Base-by-base conservation (phyloP, 2,113 vertebrate species). In the Python bivittatus region DNA sequence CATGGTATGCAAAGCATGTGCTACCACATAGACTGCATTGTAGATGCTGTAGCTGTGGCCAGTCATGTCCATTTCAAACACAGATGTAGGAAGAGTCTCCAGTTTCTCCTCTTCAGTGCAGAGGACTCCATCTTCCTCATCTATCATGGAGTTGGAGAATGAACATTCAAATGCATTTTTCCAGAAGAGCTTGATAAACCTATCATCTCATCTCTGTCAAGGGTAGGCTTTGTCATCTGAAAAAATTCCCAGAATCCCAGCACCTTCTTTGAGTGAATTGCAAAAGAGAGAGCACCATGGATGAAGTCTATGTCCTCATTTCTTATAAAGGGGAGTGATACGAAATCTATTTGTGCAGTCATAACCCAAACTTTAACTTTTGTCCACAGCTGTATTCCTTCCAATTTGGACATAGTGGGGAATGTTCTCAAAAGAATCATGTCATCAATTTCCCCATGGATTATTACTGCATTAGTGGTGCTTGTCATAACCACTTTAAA, bases 171-270 rank as follows among this genome's bases (percentile, higher is more conserved):
- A 92, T 10, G 10, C 6, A 0, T 20, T 1, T 87, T 54, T 0
- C 87, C 93, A 94, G 6, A 93, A 61, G 3, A 6, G 64, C 25
- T 2, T n/a, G 23, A 93, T 72, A 12, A 89, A n/a, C n/a, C n/a
- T n/a, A n/a, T n/a, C n/a, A n/a, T n/a, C 33, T 86, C 53, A n/a
- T 79, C 61, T 72, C 54, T 79, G 23, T 90, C 64, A 15, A 25
- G 38, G 48, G 1, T 1, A 38, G 88, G 88, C 9, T 38, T 90
- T 25, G 64, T 79, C 17, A 4, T 3, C 61, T 90, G 88, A 79
- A 90, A 9, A 54, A 90, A 90, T 79, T 53, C 33, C 48, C 38
- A n/a, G 20, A 90, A 90, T 90, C 58, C 22, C 0, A 7, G 2
- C 6, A 79, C 29, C 3, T 72, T n/a, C 1, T 53, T 38, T 54